Evolutionary conservation across 2,888 invertebrate genomes (phyloP).

Genomic region (Keiferia lycopersicella): DNA sequence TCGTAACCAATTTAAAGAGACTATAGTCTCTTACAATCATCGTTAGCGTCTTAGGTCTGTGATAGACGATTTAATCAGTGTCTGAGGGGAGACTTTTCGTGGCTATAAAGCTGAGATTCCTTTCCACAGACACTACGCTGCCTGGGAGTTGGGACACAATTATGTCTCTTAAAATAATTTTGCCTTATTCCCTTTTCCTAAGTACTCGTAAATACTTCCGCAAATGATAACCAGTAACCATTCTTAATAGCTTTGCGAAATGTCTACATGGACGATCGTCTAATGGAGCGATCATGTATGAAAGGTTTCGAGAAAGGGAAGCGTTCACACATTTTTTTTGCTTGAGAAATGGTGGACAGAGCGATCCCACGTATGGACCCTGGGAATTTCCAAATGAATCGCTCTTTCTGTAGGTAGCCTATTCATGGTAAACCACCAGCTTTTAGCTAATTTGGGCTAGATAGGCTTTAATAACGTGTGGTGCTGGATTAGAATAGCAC

Average conservation of each 20-base stretch:
- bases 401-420: not conserved
- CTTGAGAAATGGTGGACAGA: constrained; percentile 17
- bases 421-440: no score
- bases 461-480: no score
- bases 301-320: constrained; percentile 1
- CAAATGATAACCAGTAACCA: not conserved
- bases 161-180: not conserved
- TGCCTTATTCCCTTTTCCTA: not conserved
- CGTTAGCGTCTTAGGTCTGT: no score
- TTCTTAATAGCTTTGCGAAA: constrained; percentile 6
- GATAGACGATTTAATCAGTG: no score
- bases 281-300: constrained; percentile 22
- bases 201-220: not conserved
- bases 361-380: constrained; percentile 19
- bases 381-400: not conserved
- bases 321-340: constrained; percentile 14
- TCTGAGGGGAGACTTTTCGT: no score
- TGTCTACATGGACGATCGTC: constrained; percentile 42
- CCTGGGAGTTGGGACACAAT: no score
- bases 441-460: no score
- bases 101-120: no score
- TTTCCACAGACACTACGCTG: no score
- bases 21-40: no score
- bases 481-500: no score
- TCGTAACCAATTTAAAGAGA: no score